A percentile compares a stretch with the other conserved stretches of the same genome.
These are phyloP conservation scores for Reticulitermes speratus DNA, from an alignment of 1,140 invertebrate genomes.

Conservation along the genomic window DNA sequence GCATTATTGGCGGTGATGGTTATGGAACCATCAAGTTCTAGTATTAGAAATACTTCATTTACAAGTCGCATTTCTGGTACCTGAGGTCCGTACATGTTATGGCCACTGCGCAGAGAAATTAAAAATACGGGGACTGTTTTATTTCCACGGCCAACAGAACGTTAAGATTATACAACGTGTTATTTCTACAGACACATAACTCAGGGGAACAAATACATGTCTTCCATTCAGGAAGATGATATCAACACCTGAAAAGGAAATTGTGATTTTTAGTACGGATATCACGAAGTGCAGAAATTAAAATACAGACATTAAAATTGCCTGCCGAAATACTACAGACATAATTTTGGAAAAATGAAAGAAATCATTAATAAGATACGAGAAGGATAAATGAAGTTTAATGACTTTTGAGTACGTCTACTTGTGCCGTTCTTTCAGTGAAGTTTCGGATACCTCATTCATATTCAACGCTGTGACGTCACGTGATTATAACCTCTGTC, in stretches of 20 bases:
- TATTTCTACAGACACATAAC: background rate
- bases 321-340: background rate
- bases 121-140: too few relatives aligned
- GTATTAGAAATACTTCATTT: too few relatives aligned
- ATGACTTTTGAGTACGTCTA: background rate
- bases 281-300: background rate
- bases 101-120: too few relatives aligned
- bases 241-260: background rate
- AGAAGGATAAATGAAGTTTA: background rate
- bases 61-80: too few relatives aligned
- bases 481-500: background rate
- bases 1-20: too few relatives aligned
- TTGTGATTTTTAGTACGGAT: background rate
- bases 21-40: too few relatives aligned
- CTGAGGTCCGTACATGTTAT: too few relatives aligned
- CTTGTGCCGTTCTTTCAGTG: background rate
- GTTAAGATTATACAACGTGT: background rate
- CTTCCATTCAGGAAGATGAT: background rate
- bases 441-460: background rate
- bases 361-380: background rate
- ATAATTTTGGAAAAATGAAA: background rate
- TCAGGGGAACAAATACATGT: background rate
- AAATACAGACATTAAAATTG: background rate
- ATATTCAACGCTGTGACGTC: slow-evolving; percentile 11
- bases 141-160: too few relatives aligned